Evolutionary conservation across 2,113 vertebrate genomes (phyloP).

Genomic region (Empidonax alnorum): DNA sequence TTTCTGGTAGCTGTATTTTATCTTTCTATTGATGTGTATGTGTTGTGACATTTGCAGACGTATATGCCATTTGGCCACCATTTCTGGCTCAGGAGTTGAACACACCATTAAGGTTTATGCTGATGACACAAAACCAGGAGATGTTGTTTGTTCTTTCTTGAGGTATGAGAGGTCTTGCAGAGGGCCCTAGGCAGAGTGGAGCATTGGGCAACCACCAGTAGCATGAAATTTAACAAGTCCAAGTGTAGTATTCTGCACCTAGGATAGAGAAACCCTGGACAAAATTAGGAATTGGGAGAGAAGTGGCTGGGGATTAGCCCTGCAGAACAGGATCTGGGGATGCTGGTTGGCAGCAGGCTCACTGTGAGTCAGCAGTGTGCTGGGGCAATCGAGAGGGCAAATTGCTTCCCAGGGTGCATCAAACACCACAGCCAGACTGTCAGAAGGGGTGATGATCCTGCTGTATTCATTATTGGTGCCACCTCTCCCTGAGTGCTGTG

Average conservation of each 20-base stretch:
- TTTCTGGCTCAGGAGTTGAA: not conserved
- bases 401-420: fast-evolving
- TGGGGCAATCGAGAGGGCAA: not conserved
- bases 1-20: not conserved
- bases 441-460: fast-evolving
- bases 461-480: fast-evolving
- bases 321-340: not conserved
- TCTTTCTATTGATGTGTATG: fast-evolving
- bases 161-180: not conserved
- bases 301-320: not conserved
- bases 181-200: not conserved
- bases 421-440: fast-evolving
- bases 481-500: too few species aligned
- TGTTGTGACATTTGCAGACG: not conserved
- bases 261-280: fast-evolving
- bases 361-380: not conserved
- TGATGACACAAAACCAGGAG: fast-evolving
- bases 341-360: fast-evolving
- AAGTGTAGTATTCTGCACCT: not conserved
- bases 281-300: not conserved
- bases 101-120: not conserved
- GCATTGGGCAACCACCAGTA: too few species aligned
- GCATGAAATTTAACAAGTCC: not conserved
- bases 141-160: not conserved
- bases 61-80: not conserved